These are phyloP conservation scores for Hirtodrosophila cameraria DNA, from an alignment of 2,888 invertebrate species.

Conservation along the genomic window DNA sequence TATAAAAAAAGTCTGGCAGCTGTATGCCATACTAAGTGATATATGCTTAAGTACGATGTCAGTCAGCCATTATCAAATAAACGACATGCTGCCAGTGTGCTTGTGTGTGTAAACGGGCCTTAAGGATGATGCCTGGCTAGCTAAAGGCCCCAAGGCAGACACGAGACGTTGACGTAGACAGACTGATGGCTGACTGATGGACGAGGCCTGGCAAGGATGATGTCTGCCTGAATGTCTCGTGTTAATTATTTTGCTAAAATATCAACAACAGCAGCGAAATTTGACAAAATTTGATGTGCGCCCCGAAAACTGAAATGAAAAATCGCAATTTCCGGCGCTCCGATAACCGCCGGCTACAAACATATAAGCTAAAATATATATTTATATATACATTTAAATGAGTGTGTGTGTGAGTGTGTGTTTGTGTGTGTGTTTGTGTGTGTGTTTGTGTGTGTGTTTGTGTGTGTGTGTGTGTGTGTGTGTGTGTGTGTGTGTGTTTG, in stretches of 20 bases:
- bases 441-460: conserved; percentile 22
- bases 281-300: conserved; percentile 75
- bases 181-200: conserved; percentile 16
- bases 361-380: conserved; percentile 27
- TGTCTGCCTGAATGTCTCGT: conserved; percentile 42
- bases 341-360: conserved; percentile 68
- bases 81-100: too few species aligned
- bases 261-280: conserved; percentile 58
- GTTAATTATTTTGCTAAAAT: conserved; percentile 76
- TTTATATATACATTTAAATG: conserved; percentile 15
- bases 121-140: too few species aligned
- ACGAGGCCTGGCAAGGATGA: conserved; percentile 29
- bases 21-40: too few species aligned
- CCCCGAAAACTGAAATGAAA: conserved; percentile 69
- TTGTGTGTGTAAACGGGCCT: too few species aligned
- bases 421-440: conserved; percentile 21
- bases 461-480: conserved; percentile 15
- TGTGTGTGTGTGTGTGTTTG: conserved; percentile 12
- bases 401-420: conserved; percentile 3
- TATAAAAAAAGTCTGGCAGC: too few species aligned
- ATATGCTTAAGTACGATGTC: too few species aligned
- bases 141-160: conserved; percentile 44
- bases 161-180: conserved; percentile 17
- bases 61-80: too few species aligned
- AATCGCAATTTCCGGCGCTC: conserved; percentile 74